Evolutionary conservation across 1,140 invertebrate species (phyloP).

Genomic region (Samia ricini): DNA sequence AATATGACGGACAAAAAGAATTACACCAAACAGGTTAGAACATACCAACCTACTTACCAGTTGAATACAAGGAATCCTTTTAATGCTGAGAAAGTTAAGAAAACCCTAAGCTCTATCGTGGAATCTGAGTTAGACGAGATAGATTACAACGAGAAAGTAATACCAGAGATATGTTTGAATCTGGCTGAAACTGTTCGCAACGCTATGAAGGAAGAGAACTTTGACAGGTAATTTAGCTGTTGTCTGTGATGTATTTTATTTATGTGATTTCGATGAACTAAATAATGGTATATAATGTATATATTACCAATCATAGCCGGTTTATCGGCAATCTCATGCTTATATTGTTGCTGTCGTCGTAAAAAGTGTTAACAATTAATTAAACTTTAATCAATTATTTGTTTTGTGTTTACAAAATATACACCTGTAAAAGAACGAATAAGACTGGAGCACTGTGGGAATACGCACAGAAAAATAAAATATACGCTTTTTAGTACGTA

Average conservation of each 20-base stretch:
- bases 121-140: conserved; percentile 62
- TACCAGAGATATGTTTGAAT: conserved; percentile 59
- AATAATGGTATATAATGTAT: conserved; percentile 34
- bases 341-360: conserved; percentile 38
- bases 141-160: conserved; percentile 65
- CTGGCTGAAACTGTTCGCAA: conserved; percentile 60
- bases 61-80: conserved; percentile 61
- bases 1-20: conserved; percentile 42
- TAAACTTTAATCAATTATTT: background rate
- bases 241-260: background rate
- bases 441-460: background rate
- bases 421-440: background rate
- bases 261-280: background rate
- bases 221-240: conserved; percentile 57
- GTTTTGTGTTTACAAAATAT: background rate
- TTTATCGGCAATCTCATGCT: conserved; percentile 26
- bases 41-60: conserved; percentile 71
- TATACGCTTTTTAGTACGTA: background rate
- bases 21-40: conserved; percentile 54
- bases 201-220: conserved; percentile 70
- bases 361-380: conserved; percentile 12
- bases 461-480: background rate
- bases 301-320: conserved; percentile 45
- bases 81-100: conserved; percentile 55
- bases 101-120: conserved; percentile 56